Conservation (phyloP, 2,888 invertebrate genomes). For the Pristionchus arcanus region DNA sequence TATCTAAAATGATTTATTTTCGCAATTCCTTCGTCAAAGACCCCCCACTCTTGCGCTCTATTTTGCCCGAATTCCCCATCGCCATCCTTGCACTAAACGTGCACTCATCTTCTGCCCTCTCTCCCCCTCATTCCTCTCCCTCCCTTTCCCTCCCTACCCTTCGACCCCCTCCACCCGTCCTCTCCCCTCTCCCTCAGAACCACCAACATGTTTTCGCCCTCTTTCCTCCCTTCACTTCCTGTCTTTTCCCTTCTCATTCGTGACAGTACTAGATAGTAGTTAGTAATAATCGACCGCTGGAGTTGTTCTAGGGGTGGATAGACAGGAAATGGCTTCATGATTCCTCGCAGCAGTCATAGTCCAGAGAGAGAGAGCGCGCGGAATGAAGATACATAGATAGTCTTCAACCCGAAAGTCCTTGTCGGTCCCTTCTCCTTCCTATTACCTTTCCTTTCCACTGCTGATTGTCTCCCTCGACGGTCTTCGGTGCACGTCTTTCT, state of each 20-base stretch:
- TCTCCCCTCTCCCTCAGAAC: neutral
- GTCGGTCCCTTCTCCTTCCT: neutral
- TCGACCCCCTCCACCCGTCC: neutral
- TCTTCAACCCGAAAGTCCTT: neutral
- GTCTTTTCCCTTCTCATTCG: neutral
- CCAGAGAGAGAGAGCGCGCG: no score
- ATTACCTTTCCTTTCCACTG: neutral
- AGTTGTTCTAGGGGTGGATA: no score
- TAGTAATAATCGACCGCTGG: no score
- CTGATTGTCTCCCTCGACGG: no score
- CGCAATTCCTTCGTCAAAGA: neutral
- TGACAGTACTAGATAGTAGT: neutral
- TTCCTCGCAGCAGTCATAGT: no score
- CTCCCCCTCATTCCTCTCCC: slow-evolving; percentile 14
- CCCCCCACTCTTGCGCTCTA: neutral
- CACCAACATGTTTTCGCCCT: slow-evolving; percentile 46
- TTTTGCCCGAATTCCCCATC: neutral
- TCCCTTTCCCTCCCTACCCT: neutral
- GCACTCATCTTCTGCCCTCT: neutral
- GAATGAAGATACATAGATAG: no score
- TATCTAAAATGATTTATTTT: neutral
- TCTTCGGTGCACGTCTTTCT: neutral
- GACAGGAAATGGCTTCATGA: no score
- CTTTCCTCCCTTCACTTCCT: neutral
- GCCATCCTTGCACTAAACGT: neutral